Evolutionary conservation across 2,113 vertebrate genomes (phyloP).

Genomic region (Hydrolagus affinis): DNA sequence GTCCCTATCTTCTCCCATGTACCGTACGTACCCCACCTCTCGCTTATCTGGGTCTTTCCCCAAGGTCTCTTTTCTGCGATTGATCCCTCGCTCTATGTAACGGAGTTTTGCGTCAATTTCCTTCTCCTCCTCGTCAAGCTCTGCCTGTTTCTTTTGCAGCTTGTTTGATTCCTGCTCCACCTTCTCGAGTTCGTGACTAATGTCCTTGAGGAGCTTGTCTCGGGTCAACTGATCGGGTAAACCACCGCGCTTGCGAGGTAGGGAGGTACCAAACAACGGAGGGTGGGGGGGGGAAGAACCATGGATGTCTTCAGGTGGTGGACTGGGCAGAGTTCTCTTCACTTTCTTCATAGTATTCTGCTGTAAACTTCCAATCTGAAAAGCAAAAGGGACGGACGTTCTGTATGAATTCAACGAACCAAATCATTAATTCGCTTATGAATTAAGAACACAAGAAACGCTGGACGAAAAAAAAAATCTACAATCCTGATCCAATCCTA

Average conservation of each 20-base stretch:
- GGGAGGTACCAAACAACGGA: conserved; percentile 80
- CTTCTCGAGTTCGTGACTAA: conserved; percentile 87
- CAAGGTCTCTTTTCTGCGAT: conserved; percentile 87
- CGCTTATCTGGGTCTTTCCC: conserved; percentile 73
- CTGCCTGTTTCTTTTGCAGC: conserved; percentile 90
- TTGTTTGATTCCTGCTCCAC: conserved; percentile 96
- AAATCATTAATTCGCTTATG: not conserved
- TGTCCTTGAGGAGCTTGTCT: conserved; percentile 81
- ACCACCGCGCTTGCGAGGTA: conserved; percentile 66
- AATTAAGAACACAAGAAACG: not conserved
- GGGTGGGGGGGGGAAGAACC: conserved; percentile 70
- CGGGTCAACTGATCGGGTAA: conserved; percentile 72
- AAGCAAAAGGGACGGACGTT: conserved; percentile 37
- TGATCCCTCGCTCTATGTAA: conserved; percentile 89
- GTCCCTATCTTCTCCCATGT: conserved; percentile 78
- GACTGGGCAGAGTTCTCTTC: conserved; percentile 94
- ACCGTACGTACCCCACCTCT: conserved; percentile 76
- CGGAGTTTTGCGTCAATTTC: conserved; percentile 96
- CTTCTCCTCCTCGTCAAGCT: conserved; percentile 96
- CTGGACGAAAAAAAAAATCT: too few species aligned
- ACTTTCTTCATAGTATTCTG: conserved; percentile 89
- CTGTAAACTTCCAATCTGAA: conserved; percentile 80
- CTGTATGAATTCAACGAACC: not conserved
- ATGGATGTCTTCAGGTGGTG: conserved; percentile 77
- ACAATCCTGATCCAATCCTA: too few species aligned